Evolutionary conservation across 1,140 invertebrate species (phyloP).

Genomic region (Eubasilissa regina): DNA sequence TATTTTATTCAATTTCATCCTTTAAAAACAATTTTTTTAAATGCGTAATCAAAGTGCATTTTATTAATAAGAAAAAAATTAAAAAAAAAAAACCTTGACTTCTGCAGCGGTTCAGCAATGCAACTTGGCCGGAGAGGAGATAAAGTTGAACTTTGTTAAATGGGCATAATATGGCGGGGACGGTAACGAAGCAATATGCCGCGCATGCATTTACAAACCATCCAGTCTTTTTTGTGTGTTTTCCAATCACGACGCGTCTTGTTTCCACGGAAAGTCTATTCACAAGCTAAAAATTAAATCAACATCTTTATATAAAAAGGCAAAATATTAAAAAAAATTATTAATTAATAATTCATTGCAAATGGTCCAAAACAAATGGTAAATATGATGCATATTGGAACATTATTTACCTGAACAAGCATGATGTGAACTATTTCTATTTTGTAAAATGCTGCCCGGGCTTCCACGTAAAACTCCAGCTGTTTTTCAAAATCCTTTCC

Average conservation of each 20-base stretch:
- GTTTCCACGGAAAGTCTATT: conserved; percentile 86
- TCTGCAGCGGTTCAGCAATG: conserved; percentile 90
- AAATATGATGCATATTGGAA: not conserved
- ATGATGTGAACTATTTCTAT: conserved; percentile 89
- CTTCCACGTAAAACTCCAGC: conserved; percentile 94
- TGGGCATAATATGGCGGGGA: conserved; percentile 89
- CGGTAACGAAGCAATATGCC: conserved; percentile 95
- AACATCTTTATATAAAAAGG: not conserved
- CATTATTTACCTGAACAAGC: conserved; percentile 82
- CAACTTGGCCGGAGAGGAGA: conserved; percentile 89
- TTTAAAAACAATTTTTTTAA: no score
- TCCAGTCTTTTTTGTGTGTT: conserved; percentile 85
- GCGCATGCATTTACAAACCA: conserved; percentile 94
- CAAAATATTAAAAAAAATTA: not conserved
- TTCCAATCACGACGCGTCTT: conserved; percentile 80
- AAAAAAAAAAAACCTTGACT: conserved; percentile 82
- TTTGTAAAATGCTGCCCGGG: conserved; percentile 90
- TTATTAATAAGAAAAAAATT: not conserved
- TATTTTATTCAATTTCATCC: no score
- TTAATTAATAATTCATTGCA: not conserved
- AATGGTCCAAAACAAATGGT: no score
- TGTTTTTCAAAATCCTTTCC: conserved; percentile 92
- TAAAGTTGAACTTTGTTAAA: conserved; percentile 87
- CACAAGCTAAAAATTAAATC: conserved; percentile 76
- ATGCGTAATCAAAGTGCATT: no score